A percentile compares a stretch with the other conserved stretches of the same genome.
Evolutionary conservation across 2,797 vertebrate genomes (phyloP).

Genomic region (Hoplostethus mediterraneus): DNA sequence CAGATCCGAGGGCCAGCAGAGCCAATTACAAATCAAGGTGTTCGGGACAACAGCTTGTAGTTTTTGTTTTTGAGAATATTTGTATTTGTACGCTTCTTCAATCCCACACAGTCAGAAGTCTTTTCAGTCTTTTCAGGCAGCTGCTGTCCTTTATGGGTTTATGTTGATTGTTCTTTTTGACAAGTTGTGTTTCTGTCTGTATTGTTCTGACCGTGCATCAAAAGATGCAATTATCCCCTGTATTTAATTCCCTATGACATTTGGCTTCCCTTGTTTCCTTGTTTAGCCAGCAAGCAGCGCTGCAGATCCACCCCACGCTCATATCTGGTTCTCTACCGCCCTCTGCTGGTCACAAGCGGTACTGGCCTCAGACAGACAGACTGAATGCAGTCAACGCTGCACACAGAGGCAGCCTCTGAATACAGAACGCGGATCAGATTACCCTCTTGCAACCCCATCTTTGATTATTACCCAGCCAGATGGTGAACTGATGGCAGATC

Average conservation of each 20-base stretch:
- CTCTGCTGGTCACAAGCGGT: constrained; percentile 72
- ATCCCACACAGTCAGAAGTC: background rate
- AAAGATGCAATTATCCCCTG: constrained; percentile 34
- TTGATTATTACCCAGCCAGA: constrained; percentile 68
- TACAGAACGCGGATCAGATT: constrained; percentile 71
- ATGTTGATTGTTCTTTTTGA: constrained; percentile 2
- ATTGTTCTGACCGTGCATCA: constrained; percentile 13
- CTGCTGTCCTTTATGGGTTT: background rate
- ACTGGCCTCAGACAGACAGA: constrained; percentile 7
- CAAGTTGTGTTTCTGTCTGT: constrained; percentile 14
- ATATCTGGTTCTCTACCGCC: constrained; percentile 67
- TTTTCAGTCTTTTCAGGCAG: background rate
- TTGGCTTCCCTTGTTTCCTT: background rate
- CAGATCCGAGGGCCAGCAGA: background rate
- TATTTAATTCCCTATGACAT: constrained; percentile 34
- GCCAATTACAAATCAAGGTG: background rate
- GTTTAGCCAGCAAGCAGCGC: constrained; percentile 20
- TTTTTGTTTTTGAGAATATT: too few species aligned
- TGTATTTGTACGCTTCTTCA: background rate
- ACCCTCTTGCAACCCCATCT: constrained; percentile 47
- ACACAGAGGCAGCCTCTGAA: constrained; percentile 48
- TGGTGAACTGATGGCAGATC: constrained; percentile 70
- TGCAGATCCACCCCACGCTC: background rate
- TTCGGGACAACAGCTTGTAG: too few species aligned
- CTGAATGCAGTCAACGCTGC: constrained; percentile 2